Conservation (phyloP, 2,797 vertebrate species). For the Microhierax caerulescens region DNA sequence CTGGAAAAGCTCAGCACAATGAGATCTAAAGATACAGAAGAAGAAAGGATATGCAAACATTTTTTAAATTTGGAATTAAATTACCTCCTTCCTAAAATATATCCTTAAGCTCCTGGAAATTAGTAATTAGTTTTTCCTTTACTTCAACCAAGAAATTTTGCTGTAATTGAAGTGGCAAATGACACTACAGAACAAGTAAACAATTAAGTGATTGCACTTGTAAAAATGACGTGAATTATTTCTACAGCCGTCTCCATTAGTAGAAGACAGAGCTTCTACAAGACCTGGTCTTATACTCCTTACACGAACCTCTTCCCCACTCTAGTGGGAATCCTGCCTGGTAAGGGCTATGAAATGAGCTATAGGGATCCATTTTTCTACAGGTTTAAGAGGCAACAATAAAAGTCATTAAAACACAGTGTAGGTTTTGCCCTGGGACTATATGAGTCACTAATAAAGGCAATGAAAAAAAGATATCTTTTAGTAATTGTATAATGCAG, state of each 20-base stretch:
- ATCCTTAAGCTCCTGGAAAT: not conserved
- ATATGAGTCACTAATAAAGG: constrained; percentile 42
- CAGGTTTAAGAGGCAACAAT: not conserved
- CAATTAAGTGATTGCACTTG: not conserved
- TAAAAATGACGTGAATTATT: not conserved
- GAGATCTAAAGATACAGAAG: not conserved
- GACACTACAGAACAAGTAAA: not conserved
- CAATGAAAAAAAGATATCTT: not conserved
- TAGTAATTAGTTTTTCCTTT: not conserved
- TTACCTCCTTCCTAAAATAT: not conserved
- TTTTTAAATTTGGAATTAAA: not conserved
- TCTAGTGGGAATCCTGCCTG: not conserved
- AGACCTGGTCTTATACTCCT: not conserved
- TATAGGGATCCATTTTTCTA: not conserved
- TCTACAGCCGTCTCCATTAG: not conserved
- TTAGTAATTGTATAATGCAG: not conserved
- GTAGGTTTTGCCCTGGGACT: not conserved
- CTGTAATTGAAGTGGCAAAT: not conserved
- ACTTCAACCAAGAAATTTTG: not conserved
- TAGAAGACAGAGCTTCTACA: not conserved
- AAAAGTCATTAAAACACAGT: not conserved
- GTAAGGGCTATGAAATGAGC: not conserved
- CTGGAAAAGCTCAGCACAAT: not conserved
- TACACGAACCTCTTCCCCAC: not conserved
- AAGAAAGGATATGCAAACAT: not conserved